Conservation (phyloP, 2,888 invertebrate species). For the Dasypogon diadema region DNA sequence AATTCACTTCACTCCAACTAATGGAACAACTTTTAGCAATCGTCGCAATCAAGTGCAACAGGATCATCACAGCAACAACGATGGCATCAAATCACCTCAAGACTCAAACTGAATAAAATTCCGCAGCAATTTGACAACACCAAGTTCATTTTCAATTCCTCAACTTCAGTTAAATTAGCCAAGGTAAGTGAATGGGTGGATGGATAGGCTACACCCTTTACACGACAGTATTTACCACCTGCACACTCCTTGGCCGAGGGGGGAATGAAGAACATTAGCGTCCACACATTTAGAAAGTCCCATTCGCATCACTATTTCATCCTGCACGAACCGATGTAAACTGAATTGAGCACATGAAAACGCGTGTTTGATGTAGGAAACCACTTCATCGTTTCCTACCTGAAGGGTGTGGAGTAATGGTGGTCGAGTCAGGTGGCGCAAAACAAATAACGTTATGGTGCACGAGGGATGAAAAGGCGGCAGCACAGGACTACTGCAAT, state of each 20-base stretch:
- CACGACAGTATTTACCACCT: too few relatives aligned
- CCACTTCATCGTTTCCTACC: constrained; percentile 25
- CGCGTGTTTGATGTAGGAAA: constrained; percentile 6
- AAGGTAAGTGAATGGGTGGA: too few relatives aligned
- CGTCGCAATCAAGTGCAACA: background rate
- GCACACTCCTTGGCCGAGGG: too few relatives aligned
- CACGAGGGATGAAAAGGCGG: constrained; percentile 21
- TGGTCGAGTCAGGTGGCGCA: constrained; percentile 31
- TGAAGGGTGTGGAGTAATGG: background rate
- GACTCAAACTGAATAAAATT: too few relatives aligned
- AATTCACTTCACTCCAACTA: background rate
- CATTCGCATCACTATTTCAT: constrained; percentile 26
- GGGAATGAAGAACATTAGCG: too few relatives aligned
- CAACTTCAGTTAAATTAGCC: too few relatives aligned
- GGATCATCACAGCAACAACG: background rate
- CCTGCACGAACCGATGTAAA: constrained; percentile 20
- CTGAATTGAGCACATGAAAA: constrained; percentile 39
- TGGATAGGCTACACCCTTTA: too few relatives aligned
- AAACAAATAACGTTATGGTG: constrained; percentile 20
- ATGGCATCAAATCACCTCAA: too few relatives aligned
- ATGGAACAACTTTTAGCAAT: background rate
- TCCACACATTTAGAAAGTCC: constrained; percentile 20
- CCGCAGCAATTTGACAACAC: too few relatives aligned
- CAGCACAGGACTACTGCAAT: constrained; percentile 40
- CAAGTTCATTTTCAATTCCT: too few relatives aligned